Conservation (phyloP, 2,888 invertebrate genomes). For the Acleris holmiana region DNA sequence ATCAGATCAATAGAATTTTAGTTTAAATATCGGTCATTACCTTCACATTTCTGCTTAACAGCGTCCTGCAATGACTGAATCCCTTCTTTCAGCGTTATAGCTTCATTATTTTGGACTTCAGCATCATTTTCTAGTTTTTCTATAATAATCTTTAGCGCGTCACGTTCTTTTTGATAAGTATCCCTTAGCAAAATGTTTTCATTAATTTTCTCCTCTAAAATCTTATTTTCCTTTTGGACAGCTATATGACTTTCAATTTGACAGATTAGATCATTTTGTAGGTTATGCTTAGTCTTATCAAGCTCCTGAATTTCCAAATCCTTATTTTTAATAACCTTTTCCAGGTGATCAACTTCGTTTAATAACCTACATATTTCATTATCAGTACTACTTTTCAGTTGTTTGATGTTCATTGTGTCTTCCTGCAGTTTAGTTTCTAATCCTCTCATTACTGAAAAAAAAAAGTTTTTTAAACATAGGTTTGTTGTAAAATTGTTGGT, state of each 20-base stretch:
- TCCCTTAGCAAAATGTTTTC: background rate
- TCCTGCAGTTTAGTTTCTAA: slow-evolving; percentile 14
- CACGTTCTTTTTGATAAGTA: slow-evolving; percentile 5
- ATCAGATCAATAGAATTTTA: too few species aligned
- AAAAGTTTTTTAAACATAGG: too few species aligned
- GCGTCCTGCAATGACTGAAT: slow-evolving; percentile 40
- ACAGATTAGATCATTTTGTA: background rate
- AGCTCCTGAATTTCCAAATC: slow-evolving; percentile 13
- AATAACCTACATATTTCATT: slow-evolving; percentile 1
- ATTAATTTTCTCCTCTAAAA: background rate
- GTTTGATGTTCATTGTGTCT: slow-evolving; percentile 1
- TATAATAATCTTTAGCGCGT: slow-evolving; percentile 5
- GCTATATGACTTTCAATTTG: background rate
- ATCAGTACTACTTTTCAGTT: background rate
- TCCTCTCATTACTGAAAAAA: slow-evolving; percentile 1
- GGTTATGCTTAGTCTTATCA: background rate
- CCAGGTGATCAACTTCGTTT: background rate
- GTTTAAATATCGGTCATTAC: slow-evolving; percentile 41
- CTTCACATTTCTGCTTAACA: slow-evolving; percentile 49
- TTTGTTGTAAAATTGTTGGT: background rate
- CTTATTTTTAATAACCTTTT: slow-evolving; percentile 10
- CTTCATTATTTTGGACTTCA: slow-evolving; percentile 30
- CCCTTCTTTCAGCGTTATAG: slow-evolving; percentile 21
- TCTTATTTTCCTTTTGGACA: slow-evolving; percentile 10
- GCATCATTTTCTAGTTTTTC: slow-evolving; percentile 7